A percentile compares a stretch with the other conserved stretches of the same genome.
phyloP scores from a whole-genome alignment of 2,888 invertebrate species.

The Drosophila robusta region DNA sequence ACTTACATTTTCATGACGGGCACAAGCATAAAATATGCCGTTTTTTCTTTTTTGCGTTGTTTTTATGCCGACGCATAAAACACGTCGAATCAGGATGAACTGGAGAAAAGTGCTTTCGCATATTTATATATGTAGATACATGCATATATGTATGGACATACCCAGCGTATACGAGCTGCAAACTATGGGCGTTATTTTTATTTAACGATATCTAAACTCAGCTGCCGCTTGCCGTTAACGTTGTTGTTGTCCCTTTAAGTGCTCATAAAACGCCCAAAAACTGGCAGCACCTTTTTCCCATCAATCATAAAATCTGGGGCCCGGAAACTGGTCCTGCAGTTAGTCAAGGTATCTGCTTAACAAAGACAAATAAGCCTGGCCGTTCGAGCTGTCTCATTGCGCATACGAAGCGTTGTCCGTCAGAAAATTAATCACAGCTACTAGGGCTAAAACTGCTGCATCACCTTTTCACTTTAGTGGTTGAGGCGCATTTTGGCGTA shows the following conservation, averaged over 20 bases:
- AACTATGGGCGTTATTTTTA: constrained; percentile 67
- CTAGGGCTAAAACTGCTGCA: constrained; percentile 25
- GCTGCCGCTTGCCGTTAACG: constrained; percentile 30
- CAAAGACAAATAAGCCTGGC: constrained; percentile 68
- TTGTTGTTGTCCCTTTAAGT: constrained; percentile 34
- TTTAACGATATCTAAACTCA: constrained; percentile 65
- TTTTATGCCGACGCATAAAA: constrained; percentile 67
- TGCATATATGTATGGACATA: constrained; percentile 11
- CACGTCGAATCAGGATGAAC: constrained; percentile 24
- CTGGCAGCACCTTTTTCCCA: constrained; percentile 55
- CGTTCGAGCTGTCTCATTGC: constrained; percentile 47
- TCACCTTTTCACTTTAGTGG: constrained; percentile 51
- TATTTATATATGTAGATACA: constrained; percentile 19
- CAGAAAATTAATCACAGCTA: constrained; percentile 67
- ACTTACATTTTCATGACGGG: constrained; percentile 75
- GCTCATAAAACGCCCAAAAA: constrained; percentile 72
- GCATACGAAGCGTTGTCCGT: constrained; percentile 59
- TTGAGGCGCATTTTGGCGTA: constrained; percentile 4
- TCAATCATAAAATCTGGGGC: constrained; percentile 59
- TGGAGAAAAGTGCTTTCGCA: constrained; percentile 25
- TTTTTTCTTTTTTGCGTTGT: constrained; percentile 33
- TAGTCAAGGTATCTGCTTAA: constrained; percentile 43
- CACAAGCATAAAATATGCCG: constrained; percentile 67
- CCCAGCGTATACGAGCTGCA: constrained; percentile 43
- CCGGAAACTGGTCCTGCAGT: constrained; percentile 11